Evolutionary conservation across 30 jellyfish, hydroid and myxozoan genomes (phyloP).

Genomic region (Hydractinia echinata): DNA sequence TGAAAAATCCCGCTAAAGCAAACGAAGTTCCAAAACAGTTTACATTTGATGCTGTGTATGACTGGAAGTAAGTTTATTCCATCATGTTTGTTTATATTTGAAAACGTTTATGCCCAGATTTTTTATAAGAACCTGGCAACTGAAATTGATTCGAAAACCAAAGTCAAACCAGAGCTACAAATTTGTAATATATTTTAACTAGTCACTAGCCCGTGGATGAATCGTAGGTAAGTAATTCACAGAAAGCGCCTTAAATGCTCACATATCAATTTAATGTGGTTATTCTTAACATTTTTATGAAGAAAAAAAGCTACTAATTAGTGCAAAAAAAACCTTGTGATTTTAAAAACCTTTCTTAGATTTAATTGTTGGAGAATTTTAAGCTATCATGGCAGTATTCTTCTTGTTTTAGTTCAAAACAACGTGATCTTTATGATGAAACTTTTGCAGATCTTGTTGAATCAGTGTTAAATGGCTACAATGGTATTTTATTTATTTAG

Average conservation of each 20-base stretch:
- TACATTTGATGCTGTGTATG: conserved; percentile 94
- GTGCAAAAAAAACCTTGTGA: too few species aligned
- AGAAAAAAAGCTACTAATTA: too few species aligned
- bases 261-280: too few species aligned
- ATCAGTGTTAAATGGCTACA: conserved; percentile 87
- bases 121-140: too few species aligned
- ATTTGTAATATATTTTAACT: not conserved
- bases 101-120: too few species aligned
- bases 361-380: too few species aligned
- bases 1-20: conserved; percentile 45
- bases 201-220: not conserved
- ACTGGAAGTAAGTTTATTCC: conserved; percentile 74
- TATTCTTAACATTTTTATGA: too few species aligned
- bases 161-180: too few species aligned
- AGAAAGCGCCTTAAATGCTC: too few species aligned
- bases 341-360: too few species aligned
- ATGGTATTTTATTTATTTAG: conserved; percentile 39
- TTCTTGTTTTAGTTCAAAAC: conserved; percentile 65
- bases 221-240: not conserved
- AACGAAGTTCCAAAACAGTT: conserved; percentile 71
- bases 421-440: conserved; percentile 84
- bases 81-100: too few species aligned
- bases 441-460: conserved; percentile 85
- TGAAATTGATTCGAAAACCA: too few species aligned
- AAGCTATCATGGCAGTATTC: not conserved